These are phyloP conservation scores for Lingula anatina DNA, from an alignment of 2,888 invertebrate species.

Conservation along the genomic window DNA sequence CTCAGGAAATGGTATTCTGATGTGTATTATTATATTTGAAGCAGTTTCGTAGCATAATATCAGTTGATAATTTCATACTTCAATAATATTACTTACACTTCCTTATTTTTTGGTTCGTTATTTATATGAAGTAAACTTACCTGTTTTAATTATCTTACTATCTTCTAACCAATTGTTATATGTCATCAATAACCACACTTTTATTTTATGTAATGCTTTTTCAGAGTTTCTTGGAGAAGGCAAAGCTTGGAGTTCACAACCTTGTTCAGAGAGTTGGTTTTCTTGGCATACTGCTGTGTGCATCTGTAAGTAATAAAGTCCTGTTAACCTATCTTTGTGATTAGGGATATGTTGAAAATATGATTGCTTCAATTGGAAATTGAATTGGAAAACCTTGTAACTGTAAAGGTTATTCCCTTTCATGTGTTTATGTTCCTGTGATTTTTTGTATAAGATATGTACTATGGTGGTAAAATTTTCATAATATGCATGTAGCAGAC, in stretches of 20 bases:
- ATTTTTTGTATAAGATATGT: not conserved
- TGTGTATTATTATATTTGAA: too few relatives aligned
- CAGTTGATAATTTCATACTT: too few relatives aligned
- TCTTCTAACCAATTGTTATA: not conserved
- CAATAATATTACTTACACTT: too few relatives aligned
- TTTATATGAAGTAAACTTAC: too few relatives aligned
- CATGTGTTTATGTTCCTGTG: too few relatives aligned
- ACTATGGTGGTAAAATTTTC: not conserved
- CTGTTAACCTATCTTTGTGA: not conserved
- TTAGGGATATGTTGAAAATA: not conserved
- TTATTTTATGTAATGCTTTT: constrained; percentile 16
- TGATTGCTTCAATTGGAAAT: too few relatives aligned
- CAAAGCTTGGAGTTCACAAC: constrained; percentile 70
- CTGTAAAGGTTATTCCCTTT: too few relatives aligned
- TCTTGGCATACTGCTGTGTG: constrained; percentile 91
- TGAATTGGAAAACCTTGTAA: too few relatives aligned
- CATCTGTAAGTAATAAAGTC: constrained; percentile 64
- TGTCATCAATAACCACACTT: constrained; percentile 3
- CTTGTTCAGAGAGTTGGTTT: constrained; percentile 92
- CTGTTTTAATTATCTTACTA: too few relatives aligned
- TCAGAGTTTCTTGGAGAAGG: constrained; percentile 65
- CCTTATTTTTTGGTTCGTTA: too few relatives aligned
- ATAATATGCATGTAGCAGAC: not conserved
- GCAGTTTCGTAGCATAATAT: too few relatives aligned
- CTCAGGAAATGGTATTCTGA: constrained; percentile 47